Conservation (phyloP, 2,113 vertebrate genomes). For the Neopipo cinnamomea region DNA sequence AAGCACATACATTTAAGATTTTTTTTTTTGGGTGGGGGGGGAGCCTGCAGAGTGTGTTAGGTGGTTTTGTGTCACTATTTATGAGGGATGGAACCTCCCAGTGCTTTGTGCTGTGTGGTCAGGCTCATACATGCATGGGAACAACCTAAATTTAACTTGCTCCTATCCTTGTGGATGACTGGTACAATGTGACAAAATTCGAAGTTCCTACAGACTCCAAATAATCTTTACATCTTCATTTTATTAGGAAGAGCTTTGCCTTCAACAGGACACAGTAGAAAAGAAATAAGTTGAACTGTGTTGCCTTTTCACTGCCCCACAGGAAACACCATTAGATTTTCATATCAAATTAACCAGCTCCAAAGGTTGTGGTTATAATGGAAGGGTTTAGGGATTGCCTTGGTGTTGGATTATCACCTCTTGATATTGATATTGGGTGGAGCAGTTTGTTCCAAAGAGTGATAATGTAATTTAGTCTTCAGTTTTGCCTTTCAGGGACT, state of each 20-base stretch:
- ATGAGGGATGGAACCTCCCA: not conserved
- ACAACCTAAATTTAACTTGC: not conserved
- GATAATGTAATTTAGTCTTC: not conserved
- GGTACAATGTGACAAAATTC: not conserved
- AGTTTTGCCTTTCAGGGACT: not conserved
- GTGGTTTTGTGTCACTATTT: not conserved
- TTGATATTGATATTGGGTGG: not conserved
- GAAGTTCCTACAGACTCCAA: not conserved
- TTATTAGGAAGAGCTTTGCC: not conserved
- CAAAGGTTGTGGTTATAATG: not conserved
- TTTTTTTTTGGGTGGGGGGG: not conserved
- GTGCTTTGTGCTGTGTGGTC: not conserved
- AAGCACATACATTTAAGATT: not conserved
- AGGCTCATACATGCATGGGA: not conserved
- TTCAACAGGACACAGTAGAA: not conserved
- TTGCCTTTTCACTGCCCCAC: not conserved
- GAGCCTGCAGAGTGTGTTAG: not conserved
- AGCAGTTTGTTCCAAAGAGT: not conserved
- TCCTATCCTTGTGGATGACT: not conserved
- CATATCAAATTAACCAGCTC: not conserved
- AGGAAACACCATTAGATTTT: not conserved
- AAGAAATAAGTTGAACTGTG: not conserved
- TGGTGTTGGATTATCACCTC: not conserved
- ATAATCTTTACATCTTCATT: not conserved
- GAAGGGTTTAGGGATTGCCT: not conserved